Conservation (phyloP, 2,797 vertebrate genomes). For the Sebastes iracundus region DNA sequence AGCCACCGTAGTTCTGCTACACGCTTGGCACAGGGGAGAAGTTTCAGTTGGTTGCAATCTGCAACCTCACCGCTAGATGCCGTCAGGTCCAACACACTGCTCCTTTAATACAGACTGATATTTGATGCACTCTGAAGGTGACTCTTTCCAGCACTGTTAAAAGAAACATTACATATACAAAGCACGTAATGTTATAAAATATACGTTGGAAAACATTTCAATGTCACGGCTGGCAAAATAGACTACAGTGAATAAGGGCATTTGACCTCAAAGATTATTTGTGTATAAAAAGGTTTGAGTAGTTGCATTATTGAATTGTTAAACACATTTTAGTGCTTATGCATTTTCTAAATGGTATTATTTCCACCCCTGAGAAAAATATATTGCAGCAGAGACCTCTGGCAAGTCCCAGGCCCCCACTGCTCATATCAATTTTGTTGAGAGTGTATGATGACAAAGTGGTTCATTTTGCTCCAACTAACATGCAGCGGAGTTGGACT, state of each 20-base stretch:
- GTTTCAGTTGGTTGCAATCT: no score
- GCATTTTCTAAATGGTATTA: neutral
- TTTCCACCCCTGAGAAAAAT: neutral
- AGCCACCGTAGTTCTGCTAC: no score
- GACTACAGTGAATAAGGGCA: neutral
- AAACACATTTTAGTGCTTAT: neutral
- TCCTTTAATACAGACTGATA: neutral
- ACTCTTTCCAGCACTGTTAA: neutral
- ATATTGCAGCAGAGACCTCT: neutral
- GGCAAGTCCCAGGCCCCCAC: neutral
- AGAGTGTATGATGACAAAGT: neutral
- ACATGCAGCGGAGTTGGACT: conserved; percentile 15
- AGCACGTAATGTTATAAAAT: neutral
- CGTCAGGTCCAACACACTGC: no score
- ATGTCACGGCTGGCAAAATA: neutral
- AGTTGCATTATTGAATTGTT: neutral
- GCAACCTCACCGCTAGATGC: no score
- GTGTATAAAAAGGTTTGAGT: neutral
- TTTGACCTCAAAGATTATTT: neutral
- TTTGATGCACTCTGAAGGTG: neutral
- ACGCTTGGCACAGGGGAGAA: no score
- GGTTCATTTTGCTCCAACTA: conserved; percentile 6
- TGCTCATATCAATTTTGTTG: neutral
- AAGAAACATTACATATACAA: neutral
- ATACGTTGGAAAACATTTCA: neutral